Conservation (phyloP, 2,888 invertebrate species). For the Taenaris catops region DNA sequence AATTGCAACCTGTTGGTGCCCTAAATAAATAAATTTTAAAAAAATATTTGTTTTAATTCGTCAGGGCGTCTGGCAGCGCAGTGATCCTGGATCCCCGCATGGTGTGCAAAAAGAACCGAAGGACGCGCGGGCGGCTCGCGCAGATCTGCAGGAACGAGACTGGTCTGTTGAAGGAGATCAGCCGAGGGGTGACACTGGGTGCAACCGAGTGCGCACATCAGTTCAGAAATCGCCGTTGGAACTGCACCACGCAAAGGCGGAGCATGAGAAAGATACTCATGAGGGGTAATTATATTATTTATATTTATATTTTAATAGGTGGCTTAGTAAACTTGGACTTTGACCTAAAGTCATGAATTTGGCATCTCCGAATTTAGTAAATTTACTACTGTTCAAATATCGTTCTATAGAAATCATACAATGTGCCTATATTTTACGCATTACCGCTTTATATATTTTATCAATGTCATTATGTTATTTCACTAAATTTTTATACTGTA, state of each 20-base stretch:
- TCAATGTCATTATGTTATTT: no score
- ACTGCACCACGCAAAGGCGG: conserved; percentile 89
- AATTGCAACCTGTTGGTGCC: no score
- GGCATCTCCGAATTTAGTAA: no score
- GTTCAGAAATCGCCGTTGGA: conserved; percentile 92
- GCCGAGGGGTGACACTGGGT: conserved; percentile 89
- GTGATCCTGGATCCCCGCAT: conserved; percentile 93
- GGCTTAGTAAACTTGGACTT: no score
- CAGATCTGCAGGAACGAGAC: conserved; percentile 92
- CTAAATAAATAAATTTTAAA: no score
- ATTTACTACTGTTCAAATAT: no score
- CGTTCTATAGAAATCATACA: no score
- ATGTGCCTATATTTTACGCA: no score
- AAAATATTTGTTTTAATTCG: neutral
- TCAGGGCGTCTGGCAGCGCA: conserved; percentile 90
- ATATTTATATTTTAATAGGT: no score
- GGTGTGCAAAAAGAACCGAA: conserved; percentile 92
- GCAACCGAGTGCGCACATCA: conserved; percentile 93
- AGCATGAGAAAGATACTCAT: conserved; percentile 92
- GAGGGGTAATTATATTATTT: conserved; percentile 92
- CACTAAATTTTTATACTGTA: no score
- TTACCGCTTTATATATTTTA: no score
- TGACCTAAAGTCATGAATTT: no score
- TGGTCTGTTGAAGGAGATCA: conserved; percentile 89
- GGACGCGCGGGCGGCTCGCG: conserved; percentile 87